These are phyloP conservation scores for Brenthis ino DNA, from an alignment of 2,888 invertebrate genomes.

Conservation along the genomic window DNA sequence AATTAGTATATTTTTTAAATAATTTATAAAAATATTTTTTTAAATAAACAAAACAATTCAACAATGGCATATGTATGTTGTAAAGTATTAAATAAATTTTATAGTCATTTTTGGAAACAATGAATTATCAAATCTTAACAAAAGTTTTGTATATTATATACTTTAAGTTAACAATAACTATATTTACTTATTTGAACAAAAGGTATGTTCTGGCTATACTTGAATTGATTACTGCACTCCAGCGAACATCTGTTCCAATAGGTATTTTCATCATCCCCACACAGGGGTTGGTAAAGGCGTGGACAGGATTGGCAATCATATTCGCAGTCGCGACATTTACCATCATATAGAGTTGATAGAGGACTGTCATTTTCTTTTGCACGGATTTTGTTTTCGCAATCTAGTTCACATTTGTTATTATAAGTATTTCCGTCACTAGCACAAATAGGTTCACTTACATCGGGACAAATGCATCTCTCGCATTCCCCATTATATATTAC, in stretches of 20 bases:
- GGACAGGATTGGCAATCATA: slow-evolving; percentile 39
- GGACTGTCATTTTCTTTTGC: slow-evolving; percentile 9
- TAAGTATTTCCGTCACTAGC: slow-evolving; percentile 47
- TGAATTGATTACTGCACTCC: slow-evolving; percentile 38
- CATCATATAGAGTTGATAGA: slow-evolving; percentile 18
- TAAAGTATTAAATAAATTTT: not conserved
- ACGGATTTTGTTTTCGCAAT: slow-evolving; percentile 42
- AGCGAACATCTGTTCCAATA: slow-evolving; percentile 48
- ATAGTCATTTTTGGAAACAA: not conserved
- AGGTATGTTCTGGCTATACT: not conserved
- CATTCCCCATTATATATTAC: slow-evolving; percentile 39
- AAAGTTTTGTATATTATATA: not conserved
- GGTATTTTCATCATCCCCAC: slow-evolving; percentile 45
- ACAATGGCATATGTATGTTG: too few species aligned
- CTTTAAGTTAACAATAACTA: slow-evolving; percentile 2
- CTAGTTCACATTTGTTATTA: slow-evolving; percentile 41
- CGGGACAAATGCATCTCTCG: slow-evolving; percentile 34
- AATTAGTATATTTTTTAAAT: too few species aligned
- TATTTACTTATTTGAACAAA: slow-evolving; percentile 7
- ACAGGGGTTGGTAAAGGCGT: slow-evolving; percentile 38
- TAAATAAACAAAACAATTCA: too few species aligned
- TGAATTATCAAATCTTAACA: not conserved
- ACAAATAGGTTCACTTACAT: slow-evolving; percentile 42
- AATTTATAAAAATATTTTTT: too few species aligned
- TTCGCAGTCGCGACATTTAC: slow-evolving; percentile 29